These are phyloP conservation scores for Macrosoma leucophasiata DNA, from an alignment of 2,888 invertebrate species.

Conservation along the genomic window DNA sequence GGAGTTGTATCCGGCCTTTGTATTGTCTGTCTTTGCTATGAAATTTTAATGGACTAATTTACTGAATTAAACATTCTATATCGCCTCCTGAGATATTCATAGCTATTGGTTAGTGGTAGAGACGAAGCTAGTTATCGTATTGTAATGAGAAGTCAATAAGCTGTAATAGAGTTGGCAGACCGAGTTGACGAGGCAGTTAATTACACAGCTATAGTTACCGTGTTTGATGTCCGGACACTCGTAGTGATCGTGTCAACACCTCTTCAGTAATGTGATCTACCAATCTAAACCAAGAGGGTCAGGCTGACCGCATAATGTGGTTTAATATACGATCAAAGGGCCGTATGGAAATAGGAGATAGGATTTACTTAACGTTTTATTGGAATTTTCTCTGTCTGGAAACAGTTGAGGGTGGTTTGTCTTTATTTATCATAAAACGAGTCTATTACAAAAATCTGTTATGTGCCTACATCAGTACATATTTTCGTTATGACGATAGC, in stretches of 20 bases:
- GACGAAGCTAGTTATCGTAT: neutral
- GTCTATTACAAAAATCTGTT: too few species aligned
- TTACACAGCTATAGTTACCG: constrained; percentile 46
- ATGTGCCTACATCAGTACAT: too few species aligned
- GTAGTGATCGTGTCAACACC: constrained; percentile 52
- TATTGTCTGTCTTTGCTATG: constrained; percentile 36
- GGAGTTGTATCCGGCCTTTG: constrained; percentile 55
- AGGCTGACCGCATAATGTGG: constrained; percentile 51
- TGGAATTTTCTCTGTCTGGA: too few species aligned
- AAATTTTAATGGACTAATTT: constrained; percentile 39
- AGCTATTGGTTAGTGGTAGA: neutral
- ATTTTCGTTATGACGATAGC: too few species aligned
- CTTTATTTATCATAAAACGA: too few species aligned
- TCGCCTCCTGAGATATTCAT: neutral
- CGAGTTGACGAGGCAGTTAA: constrained; percentile 43
- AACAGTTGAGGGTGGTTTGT: too few species aligned
- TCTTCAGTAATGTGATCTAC: constrained; percentile 56
- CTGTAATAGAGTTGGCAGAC: constrained; percentile 39
- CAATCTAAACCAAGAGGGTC: constrained; percentile 53
- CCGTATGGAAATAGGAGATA: constrained; percentile 23
- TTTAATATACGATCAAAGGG: constrained; percentile 35
- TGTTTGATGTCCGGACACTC: constrained; percentile 51
- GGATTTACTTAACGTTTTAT: too few species aligned
- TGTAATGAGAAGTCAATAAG: constrained; percentile 20
- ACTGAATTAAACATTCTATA: neutral